Evolutionary conservation across 2,113 vertebrate genomes (phyloP).

Genomic region (Corythornis vintsioides): DNA sequence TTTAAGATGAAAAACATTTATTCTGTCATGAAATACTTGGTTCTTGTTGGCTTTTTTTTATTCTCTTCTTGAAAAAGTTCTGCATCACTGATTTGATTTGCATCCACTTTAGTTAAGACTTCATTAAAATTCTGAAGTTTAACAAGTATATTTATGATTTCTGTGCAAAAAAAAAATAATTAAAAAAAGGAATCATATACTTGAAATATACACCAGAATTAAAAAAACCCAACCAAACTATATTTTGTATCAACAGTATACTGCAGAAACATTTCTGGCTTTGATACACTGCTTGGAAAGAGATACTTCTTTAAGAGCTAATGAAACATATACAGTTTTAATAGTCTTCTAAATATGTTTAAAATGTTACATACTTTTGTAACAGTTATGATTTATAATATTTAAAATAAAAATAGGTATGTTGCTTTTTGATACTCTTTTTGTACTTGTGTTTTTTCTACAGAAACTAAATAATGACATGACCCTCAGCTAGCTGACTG

Average conservation of each 20-base stretch:
- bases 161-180: neutral
- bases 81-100: neutral
- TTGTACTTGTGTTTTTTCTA: slow-evolving; percentile 83
- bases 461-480: slow-evolving; percentile 82
- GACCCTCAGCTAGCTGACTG: slow-evolving; percentile 80
- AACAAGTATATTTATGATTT: neutral
- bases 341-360: neutral
- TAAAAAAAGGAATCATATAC: neutral
- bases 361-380: neutral
- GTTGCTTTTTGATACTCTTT: slow-evolving; percentile 71
- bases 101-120: neutral
- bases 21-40: neutral
- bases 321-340: neutral
- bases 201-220: neutral
- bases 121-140: neutral
- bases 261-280: neutral
- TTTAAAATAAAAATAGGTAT: slow-evolving; percentile 37
- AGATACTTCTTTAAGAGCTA: neutral
- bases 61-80: neutral
- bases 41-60: neutral
- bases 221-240: neutral
- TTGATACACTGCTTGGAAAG: neutral
- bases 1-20: neutral
- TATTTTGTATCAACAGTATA: neutral
- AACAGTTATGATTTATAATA: neutral